These are phyloP conservation scores for Drosophila arizonae DNA, from an alignment of 1,140 invertebrate genomes.

Conservation along the genomic window DNA sequence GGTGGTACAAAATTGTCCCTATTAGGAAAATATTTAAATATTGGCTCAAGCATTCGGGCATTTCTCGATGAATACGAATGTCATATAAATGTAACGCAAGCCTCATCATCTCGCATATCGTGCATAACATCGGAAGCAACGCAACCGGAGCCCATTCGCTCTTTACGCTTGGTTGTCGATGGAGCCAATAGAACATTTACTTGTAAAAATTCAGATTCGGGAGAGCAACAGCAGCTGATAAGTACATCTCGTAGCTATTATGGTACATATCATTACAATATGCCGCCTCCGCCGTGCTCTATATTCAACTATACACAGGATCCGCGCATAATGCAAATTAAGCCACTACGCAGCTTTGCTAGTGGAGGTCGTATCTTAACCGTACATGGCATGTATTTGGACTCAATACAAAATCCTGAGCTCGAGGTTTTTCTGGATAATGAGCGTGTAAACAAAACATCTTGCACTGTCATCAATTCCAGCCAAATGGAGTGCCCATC, in stretches of 20 bases:
- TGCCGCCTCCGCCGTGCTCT: constrained; percentile 54
- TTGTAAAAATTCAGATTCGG: constrained; percentile 69
- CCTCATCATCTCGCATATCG: constrained; percentile 93
- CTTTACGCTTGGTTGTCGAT: constrained; percentile 91
- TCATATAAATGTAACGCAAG: constrained; percentile 92
- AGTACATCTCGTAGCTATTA: constrained; percentile 35
- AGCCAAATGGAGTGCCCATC: constrained; percentile 98
- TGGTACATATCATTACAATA: constrained; percentile 42
- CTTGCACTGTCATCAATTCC: constrained; percentile 93
- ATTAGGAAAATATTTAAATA: constrained; percentile 95
- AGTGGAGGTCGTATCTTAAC: constrained; percentile 97
- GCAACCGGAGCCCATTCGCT: constrained; percentile 83
- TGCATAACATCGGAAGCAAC: constrained; percentile 91
- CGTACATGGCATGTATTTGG: constrained; percentile 95
- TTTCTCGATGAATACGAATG: constrained; percentile 95
- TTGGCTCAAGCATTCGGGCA: constrained; percentile 94
- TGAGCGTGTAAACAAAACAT: constrained; percentile 89
- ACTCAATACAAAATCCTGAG: constrained; percentile 95
- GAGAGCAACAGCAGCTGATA: constrained; percentile 45
- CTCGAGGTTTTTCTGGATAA: constrained; percentile 86
- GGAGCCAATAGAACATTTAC: constrained; percentile 89
- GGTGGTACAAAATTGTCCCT: constrained; percentile 97
- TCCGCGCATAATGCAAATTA: constrained; percentile 96
- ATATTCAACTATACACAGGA: constrained; percentile 95
- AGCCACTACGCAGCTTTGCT: constrained; percentile 92